Evolutionary conservation across 2,797 vertebrate genomes (phyloP).

Genomic region (Sebastiscus albofasciatus): DNA sequence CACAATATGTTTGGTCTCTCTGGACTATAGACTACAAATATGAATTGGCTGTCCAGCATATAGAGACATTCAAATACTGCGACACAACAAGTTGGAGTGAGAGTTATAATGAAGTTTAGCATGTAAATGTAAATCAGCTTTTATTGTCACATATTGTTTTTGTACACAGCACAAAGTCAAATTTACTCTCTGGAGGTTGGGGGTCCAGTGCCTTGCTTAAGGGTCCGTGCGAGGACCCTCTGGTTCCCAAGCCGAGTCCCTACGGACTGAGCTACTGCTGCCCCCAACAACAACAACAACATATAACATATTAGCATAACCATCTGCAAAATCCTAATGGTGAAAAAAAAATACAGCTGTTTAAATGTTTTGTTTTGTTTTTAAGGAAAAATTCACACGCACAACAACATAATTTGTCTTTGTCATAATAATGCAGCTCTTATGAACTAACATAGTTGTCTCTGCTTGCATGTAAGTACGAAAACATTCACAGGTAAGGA

Average conservation of each 20-base stretch:
- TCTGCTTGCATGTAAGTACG: neutral
- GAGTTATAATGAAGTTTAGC: neutral
- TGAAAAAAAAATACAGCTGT: neutral
- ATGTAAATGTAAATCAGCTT: neutral
- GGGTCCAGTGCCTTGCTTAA: neutral
- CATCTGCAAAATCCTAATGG: neutral
- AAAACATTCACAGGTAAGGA: conserved; percentile 51
- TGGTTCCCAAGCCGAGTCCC: neutral
- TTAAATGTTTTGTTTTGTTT: neutral
- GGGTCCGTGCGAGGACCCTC: neutral
- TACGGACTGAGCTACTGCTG: neutral
- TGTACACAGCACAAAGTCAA: neutral
- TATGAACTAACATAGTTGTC: neutral
- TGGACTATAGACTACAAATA: neutral
- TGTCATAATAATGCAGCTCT: neutral
- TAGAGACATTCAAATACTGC: neutral
- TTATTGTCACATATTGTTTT: neutral
- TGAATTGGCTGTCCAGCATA: neutral
- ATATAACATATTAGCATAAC: neutral
- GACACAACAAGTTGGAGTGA: neutral
- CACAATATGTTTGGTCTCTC: neutral
- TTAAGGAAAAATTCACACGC: neutral
- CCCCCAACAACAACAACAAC: neutral
- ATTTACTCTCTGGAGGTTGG: neutral
- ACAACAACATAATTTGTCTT: neutral